Evolutionary conservation across 2,888 invertebrate species (phyloP), one percentile per base, ranked within the genome.

Genomic region (Dinocampus coccinellae): DNA sequence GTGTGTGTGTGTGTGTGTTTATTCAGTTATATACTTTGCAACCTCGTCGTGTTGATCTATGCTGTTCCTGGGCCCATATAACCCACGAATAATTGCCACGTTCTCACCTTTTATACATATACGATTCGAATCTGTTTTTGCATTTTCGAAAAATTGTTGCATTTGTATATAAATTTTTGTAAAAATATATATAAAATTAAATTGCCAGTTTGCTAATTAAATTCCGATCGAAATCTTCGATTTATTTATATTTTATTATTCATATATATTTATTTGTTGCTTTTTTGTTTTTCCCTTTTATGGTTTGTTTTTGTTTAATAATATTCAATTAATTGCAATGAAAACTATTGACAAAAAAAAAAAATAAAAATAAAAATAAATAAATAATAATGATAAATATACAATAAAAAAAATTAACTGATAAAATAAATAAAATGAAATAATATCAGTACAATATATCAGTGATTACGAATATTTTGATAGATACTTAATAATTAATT

Each of bases 211-310:
- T 33, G 58, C 33, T 66, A 55, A 66, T 66, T 55, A 26, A 66
- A 55, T 55, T 29, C 22, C 24, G 68, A 61, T 61, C 33, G 42
- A 68, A 68, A 68, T 47, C 78, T 58, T 58, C 47, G 47, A 47
- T 47, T 47, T n/a, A 7, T 47, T 47, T 47, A 47, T 47, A 47
- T 47, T 20, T n/a, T 16, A 47, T 47, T 47, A 47, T 47, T 47
- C 16, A 47, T 47, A 16, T 39, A 4, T 47, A 16, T n/a, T 16
- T n/a, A 16, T 47, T n/a, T n/a, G 16, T 47, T 47, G 7, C 9
- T 16, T n/a, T 1, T n/a, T 47, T 20, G 16, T 47, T 47, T 39
- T 0, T 4, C n/a, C 39, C 39, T 16, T 16, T 16, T 47, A 7
- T 47, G 47, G 47, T 47, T 16, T 47, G 47, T 47, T 16, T 47